Percentiles rank a stretch among this genome's conserved stretches.
Conservation (phyloP, 2,113 vertebrate genomes). For the Gila orcuttii region DNA sequence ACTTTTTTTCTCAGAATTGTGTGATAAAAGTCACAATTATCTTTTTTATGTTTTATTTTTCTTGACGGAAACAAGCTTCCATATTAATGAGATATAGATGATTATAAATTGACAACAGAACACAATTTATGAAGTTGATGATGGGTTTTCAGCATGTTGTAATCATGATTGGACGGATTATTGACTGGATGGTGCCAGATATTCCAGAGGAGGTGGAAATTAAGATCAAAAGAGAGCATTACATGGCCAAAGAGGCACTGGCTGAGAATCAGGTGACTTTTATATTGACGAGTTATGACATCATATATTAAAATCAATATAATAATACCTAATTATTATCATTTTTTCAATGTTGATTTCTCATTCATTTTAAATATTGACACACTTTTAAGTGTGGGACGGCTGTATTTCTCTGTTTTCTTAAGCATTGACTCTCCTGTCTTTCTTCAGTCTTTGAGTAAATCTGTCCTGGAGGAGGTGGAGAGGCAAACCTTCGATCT, state of each 20-base stretch:
- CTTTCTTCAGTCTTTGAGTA: slow-evolving; percentile 15
- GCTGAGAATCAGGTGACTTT: slow-evolving; percentile 69
- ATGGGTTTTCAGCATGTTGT: slow-evolving; percentile 72
- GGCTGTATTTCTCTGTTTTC: neutral
- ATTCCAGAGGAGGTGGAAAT: slow-evolving; percentile 75
- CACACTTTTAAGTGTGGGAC: neutral
- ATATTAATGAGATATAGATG: neutral
- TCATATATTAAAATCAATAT: neutral
- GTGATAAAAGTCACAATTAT: too few species aligned
- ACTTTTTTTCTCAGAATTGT: too few species aligned
- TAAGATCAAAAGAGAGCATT: slow-evolving; percentile 77
- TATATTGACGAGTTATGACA: neutral
- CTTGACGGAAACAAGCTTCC: too few species aligned
- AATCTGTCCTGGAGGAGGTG: slow-evolving; percentile 25
- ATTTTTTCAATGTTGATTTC: too few species aligned
- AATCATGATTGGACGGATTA: slow-evolving; percentile 75
- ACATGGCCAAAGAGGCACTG: slow-evolving; percentile 76
- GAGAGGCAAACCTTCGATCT: neutral
- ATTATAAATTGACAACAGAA: neutral
- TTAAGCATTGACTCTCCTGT: neutral
- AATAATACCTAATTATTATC: neutral
- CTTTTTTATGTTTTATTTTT: too few species aligned
- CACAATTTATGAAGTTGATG: neutral
- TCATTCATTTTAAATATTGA: neutral
- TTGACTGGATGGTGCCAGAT: slow-evolving; percentile 80